Evolutionary conservation across 1,140 invertebrate species (phyloP).

Genomic region (Papilio dardanus): DNA sequence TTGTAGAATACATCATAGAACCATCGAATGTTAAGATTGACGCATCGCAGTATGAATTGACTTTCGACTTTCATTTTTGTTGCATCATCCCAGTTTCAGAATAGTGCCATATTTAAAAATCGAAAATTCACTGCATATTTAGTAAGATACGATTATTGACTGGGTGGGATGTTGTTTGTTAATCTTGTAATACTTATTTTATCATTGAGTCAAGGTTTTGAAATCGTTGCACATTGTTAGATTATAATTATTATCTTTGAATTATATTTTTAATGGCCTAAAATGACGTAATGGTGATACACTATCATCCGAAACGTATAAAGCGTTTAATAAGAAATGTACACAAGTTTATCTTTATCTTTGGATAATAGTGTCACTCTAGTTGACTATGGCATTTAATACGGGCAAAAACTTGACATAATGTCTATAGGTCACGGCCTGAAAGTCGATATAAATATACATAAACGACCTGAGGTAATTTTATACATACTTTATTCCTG

Average conservation of each 20-base stretch:
- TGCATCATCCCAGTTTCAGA: neutral
- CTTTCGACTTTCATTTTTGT: neutral
- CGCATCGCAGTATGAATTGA: neutral
- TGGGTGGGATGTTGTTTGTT: neutral
- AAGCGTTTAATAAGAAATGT: neutral
- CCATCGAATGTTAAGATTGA: neutral
- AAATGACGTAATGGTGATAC: neutral
- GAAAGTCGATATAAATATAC: constrained; percentile 1
- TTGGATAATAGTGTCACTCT: neutral
- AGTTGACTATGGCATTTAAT: neutral
- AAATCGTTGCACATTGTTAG: neutral
- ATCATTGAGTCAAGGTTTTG: neutral
- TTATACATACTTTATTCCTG: neutral
- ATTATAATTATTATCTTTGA: neutral
- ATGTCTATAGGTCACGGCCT: neutral
- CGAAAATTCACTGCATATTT: no score
- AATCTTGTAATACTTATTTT: neutral
- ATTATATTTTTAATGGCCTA: neutral
- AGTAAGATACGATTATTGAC: no score
- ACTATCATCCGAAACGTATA: neutral
- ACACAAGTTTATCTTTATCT: neutral
- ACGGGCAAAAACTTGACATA: neutral
- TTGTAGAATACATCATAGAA: neutral
- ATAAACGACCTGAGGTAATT: neutral
- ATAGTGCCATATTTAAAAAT: neutral